Conservation (phyloP, 35 echinoderm and acorn worm genomes). For the Anneissia japonica region DNA sequence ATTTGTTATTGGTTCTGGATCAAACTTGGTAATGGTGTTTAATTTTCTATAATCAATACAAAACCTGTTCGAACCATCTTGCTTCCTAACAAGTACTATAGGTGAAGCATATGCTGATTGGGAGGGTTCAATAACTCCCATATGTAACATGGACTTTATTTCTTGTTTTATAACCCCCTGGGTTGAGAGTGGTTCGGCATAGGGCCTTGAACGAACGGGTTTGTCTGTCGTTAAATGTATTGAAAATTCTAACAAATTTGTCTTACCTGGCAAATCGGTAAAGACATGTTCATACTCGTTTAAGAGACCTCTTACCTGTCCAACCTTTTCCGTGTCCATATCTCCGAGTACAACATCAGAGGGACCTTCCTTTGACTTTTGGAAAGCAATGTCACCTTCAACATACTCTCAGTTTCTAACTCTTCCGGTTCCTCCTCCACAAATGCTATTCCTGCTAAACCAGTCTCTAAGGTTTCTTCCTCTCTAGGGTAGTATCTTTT, state of each 20-base stretch:
- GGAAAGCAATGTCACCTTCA: background rate
- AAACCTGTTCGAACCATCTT: constrained; percentile 57
- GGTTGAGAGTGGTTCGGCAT: constrained; percentile 19
- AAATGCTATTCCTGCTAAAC: background rate
- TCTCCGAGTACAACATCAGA: background rate
- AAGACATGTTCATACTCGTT: constrained; percentile 23
- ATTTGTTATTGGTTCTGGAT: constrained; percentile 43
- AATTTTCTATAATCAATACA: constrained; percentile 37
- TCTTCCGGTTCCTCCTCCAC: background rate
- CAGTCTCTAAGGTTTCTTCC: too few species aligned
- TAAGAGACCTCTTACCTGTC: background rate
- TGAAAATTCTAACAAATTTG: constrained; percentile 19
- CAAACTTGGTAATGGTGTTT: constrained; percentile 24
- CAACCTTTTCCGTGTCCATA: background rate
- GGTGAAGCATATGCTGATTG: constrained; percentile 48
- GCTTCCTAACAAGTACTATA: constrained; percentile 51
- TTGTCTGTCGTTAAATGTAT: constrained; percentile 27
- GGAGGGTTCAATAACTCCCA: constrained; percentile 40
- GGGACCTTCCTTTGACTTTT: background rate
- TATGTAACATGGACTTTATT: constrained; percentile 32
- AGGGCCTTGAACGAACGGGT: constrained; percentile 43
- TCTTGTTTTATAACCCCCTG: background rate
- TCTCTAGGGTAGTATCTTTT: too few species aligned
- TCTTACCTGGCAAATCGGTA: constrained; percentile 43
- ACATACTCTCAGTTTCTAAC: background rate